Evolutionary conservation across 2,888 invertebrate genomes (phyloP).

Genomic region (Caenorhabditis plicata): DNA sequence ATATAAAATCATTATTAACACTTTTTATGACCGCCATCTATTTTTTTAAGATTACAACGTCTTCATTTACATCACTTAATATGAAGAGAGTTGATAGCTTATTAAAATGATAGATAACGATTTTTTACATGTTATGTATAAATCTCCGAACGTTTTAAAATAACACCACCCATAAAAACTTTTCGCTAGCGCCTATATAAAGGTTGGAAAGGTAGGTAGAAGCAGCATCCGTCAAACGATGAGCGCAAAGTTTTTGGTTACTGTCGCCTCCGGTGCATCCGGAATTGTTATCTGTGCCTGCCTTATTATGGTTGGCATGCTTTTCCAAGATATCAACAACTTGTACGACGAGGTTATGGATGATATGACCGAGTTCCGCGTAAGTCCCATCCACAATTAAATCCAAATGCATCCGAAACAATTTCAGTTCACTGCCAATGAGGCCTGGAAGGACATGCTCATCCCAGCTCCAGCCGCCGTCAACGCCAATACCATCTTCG

Average conservation of each 20-base stretch:
- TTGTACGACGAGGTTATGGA: conserved; percentile 53
- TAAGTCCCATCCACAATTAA: conserved; percentile 12
- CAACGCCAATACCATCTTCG: conserved; percentile 42
- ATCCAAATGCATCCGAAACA: background rate
- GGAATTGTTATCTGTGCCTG: conserved; percentile 49
- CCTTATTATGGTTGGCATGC: conserved; percentile 47
- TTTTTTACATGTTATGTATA: too few relatives aligned
- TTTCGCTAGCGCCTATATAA: too few relatives aligned
- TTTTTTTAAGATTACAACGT: too few relatives aligned
- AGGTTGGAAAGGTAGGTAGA: too few relatives aligned
- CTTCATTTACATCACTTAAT: too few relatives aligned
- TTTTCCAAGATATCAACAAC: conserved; percentile 56
- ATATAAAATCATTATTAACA: too few relatives aligned
- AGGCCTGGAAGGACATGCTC: conserved; percentile 52
- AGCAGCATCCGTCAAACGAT: too few relatives aligned
- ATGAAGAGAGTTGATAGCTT: too few relatives aligned
- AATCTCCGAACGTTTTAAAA: too few relatives aligned
- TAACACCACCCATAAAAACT: too few relatives aligned
- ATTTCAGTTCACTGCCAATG: conserved; percentile 45
- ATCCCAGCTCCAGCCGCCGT: conserved; percentile 17
- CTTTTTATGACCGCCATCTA: too few relatives aligned
- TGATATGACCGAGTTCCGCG: conserved; percentile 55
- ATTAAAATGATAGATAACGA: too few relatives aligned
- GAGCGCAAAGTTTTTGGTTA: conserved; percentile 46
- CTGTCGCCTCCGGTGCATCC: conserved; percentile 43